These are phyloP conservation scores for Phylloscopus collybita DNA, from an alignment of 2,797 vertebrate genomes.

Conservation along the genomic window DNA sequence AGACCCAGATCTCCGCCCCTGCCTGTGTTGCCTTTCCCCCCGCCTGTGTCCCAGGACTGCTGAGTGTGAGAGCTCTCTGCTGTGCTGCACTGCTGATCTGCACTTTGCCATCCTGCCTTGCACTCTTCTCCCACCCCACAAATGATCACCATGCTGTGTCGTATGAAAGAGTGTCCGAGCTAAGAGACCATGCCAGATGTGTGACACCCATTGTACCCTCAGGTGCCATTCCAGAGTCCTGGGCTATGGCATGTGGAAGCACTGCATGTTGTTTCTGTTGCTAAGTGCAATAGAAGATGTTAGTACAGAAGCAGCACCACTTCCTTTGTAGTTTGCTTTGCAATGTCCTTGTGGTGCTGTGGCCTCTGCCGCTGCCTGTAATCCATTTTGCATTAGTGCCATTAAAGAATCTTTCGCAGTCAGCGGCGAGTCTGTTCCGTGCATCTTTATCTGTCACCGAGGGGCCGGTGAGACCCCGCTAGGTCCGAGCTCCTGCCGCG, in stretches of 20 bases:
- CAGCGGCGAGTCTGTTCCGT: not conserved
- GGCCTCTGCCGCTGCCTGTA: not conserved
- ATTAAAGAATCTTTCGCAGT: not conserved
- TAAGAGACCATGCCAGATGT: no score
- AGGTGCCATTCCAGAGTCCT: no score
- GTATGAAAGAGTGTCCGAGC: not conserved
- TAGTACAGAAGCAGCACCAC: not conserved
- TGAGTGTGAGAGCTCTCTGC: not conserved
- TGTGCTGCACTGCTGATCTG: no score
- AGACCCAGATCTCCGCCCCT: not conserved
- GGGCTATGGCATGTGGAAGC: not conserved
- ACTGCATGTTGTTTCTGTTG: not conserved
- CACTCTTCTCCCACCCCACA: rapidly evolving
- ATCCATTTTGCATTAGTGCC: not conserved
- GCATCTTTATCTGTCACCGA: not conserved
- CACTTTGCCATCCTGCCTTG: not conserved
- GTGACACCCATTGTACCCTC: not conserved
- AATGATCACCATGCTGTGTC: rapidly evolving
- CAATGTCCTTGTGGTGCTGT: no score
- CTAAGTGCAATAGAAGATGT: not conserved
- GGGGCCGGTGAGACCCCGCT: no score
- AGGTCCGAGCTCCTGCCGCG: no score
- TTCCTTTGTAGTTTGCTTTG: not conserved
- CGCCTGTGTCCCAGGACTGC: not conserved
- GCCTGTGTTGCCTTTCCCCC: not conserved